Base-by-base conservation (phyloP, 2,113 vertebrate genomes). In the Pristiophorus japonicus region DNA sequence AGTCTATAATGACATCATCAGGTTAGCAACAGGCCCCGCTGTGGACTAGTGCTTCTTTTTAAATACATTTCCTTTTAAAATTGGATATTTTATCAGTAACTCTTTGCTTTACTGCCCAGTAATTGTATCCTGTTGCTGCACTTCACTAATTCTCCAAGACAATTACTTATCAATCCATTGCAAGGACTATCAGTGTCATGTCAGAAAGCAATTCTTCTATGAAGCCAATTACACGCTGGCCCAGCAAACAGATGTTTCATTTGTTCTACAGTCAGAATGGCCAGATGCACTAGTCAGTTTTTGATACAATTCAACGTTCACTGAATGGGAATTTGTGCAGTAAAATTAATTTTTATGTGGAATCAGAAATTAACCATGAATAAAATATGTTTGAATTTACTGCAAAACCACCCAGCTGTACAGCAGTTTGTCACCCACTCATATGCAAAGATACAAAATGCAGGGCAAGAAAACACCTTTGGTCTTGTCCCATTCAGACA, bases 71-170 rank as follows among this genome's bases (percentile, higher is more conserved):
- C 34, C 55, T n/a, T 38, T 92, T 63, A 65, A 63, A 92, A n/a
- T 30, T 34, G 59, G 59, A n/a, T 38, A 63, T 38, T 92, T 92
- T 22, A n/a, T 92, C 16, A 10, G 59, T 20, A n/a, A 38, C 18
- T 91, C 88, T 62, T n/a, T 92, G n/a, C 88, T 38, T 92, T 38
- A 63, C 30, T 38, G 59, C 88, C n/a, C 59, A 92, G 62, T 92
- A 63, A 92, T 92, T 63, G 62, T 20, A 92, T 63, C 20, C 55
- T 92, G 16, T 63, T 92, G 59, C 34, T 8, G 34, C 20, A 38
- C 34, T 92, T 63, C 88, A 42, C 59, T 63, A 92, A 92, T 63
- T 92, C 88, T 92, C 75, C 88, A 92, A 92, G 88, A 92, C 88
- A 92, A n/a, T 87, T 51, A 87, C 45, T 63, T 92, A 92, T 92